These are phyloP conservation scores for Steinernema hermaphroditum DNA, from an alignment of 2,888 invertebrate species.

Conservation along the genomic window DNA sequence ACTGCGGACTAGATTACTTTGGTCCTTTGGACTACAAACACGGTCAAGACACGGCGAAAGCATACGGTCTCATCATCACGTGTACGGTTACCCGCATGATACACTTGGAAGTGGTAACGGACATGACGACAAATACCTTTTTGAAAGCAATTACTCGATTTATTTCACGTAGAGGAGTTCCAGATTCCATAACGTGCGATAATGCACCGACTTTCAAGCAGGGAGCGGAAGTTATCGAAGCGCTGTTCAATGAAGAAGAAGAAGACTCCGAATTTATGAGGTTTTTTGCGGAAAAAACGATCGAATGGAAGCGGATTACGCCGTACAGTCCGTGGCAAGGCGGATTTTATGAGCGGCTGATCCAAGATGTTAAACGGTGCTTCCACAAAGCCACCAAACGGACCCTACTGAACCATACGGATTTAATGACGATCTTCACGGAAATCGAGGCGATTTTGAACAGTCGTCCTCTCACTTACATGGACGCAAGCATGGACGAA, in stretches of 20 bases:
- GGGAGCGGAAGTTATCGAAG: neutral
- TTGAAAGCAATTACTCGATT: conserved; percentile 29
- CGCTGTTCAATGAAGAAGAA: too few species aligned
- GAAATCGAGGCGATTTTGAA: conserved; percentile 64
- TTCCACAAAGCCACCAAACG: too few species aligned
- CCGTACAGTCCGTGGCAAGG: conserved; percentile 34
- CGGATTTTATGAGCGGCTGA: conserved; percentile 32
- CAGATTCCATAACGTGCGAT: too few species aligned
- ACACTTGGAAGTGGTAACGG: conserved; percentile 36
- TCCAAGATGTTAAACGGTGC: conserved; percentile 33
- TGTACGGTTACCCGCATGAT: conserved; percentile 33
- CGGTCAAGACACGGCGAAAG: neutral
- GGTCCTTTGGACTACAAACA: conserved; percentile 28
- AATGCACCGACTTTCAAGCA: conserved; percentile 29
- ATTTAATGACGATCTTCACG: conserved; percentile 40
- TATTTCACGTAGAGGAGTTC: conserved; percentile 32
- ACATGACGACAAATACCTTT: conserved; percentile 27
- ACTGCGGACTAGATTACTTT: too few species aligned
- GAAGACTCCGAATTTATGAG: neutral
- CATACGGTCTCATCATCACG: conserved; percentile 33
- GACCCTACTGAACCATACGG: neutral
- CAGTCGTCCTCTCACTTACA: conserved; percentile 64
- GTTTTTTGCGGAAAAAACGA: neutral
- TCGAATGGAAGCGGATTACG: conserved; percentile 31
- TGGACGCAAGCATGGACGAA: conserved; percentile 50